Evolutionary conservation across 2,888 invertebrate species (phyloP), one percentile per base, ranked within the genome.

Genomic region (Eilema caniola): DNA sequence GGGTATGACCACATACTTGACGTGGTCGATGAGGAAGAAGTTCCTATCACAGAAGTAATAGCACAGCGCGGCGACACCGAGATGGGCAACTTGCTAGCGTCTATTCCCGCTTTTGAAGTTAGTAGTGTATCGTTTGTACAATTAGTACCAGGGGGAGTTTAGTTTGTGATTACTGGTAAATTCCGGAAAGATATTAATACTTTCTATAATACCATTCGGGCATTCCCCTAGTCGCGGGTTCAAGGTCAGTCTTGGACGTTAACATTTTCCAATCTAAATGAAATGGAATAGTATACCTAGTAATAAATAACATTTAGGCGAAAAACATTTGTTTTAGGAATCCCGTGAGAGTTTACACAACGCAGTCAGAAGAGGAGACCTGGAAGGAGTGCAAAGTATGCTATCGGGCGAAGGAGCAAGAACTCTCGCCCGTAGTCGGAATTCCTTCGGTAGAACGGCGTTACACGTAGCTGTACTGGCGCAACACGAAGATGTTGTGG

Each of bases 1-100:
- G 98, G 98, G 0, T 99, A 98, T 87, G 98, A 98, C 86, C 98
- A 98, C 82, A 97, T 98, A 69, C 90, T 98, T 65, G 98, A 98
- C 86, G 96, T 98, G 7, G 95, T 96, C 5, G 98, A 98, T 84
- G 97, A 97, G 66, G 96, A 96, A 20, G 97, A 97, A 2, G 95
- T 95, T 2, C 93, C 96, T 3, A 97, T 98, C 68, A 89, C 97
- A 3, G 97, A 98, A 68, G 96, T 98, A 8, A 96, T 97, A 0
- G 95, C 96, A 10, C 96, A 96, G 71, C 96, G 97, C 14, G 96
- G 97, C 4, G 97, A 97, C 78, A 93, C 95, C 2, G 96, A 97
- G 28, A 97, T 98, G 75, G 96, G 96, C 11, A 95, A 96, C 62
- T 96, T 98, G 84, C 93, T 98, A 0, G 96, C 97, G 73, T 97